These are phyloP conservation scores for Goniozus legneri DNA, from an alignment of 1,140 invertebrate genomes.

Conservation along the genomic window DNA sequence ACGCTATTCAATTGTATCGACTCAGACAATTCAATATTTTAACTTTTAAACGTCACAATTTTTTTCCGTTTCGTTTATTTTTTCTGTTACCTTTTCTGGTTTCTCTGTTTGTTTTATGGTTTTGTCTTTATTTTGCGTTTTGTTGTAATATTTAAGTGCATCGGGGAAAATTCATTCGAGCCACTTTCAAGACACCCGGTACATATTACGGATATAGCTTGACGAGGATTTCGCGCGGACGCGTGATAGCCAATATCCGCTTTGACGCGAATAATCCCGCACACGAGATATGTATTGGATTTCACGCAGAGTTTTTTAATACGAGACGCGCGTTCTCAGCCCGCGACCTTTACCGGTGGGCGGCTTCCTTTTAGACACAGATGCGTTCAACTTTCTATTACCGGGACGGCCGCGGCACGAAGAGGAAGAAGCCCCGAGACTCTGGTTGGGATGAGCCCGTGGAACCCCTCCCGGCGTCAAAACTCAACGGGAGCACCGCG, in stretches of 20 bases:
- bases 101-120: neutral
- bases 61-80: no score
- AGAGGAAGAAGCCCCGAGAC: no score
- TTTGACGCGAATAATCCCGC: neutral
- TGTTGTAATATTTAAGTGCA: neutral
- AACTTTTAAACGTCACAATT: no score
- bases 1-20: no score
- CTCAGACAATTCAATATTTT: no score
- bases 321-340: neutral
- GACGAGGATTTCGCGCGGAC: neutral
- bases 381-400: neutral
- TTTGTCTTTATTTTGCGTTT: neutral
- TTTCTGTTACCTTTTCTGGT: neutral
- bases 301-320: neutral
- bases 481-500: no score
- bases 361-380: neutral
- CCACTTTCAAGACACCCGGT: no score
- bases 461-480: no score
- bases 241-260: neutral
- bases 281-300: neutral
- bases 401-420: neutral
- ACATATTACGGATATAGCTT: no score
- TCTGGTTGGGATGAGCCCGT: no score
- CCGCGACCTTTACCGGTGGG: neutral
- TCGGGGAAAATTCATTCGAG: no score